Conservation (phyloP, 2,113 vertebrate genomes). For the Damaliscus lunatus region DNA sequence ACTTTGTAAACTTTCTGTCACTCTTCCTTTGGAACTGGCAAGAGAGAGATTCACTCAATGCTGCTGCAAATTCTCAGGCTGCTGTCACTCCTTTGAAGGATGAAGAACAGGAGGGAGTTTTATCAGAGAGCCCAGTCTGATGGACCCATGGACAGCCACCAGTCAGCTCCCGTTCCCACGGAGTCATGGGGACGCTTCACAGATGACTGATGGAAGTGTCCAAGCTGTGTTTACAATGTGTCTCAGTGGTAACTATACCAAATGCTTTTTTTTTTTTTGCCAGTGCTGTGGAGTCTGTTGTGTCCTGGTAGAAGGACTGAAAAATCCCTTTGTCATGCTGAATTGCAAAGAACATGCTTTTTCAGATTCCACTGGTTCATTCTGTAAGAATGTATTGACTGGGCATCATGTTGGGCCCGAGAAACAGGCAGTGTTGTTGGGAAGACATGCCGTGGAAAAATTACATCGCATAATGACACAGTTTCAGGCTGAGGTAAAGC, state of each 20-base stretch:
- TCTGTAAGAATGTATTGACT: not conserved
- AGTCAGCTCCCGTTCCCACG: not conserved
- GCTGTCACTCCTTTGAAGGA: not conserved
- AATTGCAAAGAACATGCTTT: not conserved
- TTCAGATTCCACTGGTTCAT: not conserved
- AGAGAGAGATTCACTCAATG: not conserved
- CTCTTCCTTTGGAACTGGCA: conserved; percentile 32
- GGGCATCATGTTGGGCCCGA: not conserved
- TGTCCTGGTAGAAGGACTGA: not conserved
- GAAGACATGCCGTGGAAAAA: not conserved
- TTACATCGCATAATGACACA: not conserved
- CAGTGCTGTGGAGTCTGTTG: not conserved
- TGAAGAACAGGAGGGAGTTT: not conserved
- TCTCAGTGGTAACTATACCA: not conserved
- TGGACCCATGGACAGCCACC: not conserved
- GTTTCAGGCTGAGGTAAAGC: not conserved
- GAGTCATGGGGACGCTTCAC: not conserved
- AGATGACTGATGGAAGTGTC: not conserved
- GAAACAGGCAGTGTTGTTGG: not conserved
- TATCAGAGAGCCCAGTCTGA: not conserved
- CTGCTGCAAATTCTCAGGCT: not conserved
- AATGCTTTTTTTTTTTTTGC: not conserved
- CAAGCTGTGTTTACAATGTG: not conserved
- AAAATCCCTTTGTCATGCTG: not conserved
- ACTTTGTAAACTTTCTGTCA: not conserved